Percentiles rank a stretch among this genome's conserved stretches.
Conservation (phyloP, 2,797 vertebrate species). For the Lophotriccus pileatus region DNA sequence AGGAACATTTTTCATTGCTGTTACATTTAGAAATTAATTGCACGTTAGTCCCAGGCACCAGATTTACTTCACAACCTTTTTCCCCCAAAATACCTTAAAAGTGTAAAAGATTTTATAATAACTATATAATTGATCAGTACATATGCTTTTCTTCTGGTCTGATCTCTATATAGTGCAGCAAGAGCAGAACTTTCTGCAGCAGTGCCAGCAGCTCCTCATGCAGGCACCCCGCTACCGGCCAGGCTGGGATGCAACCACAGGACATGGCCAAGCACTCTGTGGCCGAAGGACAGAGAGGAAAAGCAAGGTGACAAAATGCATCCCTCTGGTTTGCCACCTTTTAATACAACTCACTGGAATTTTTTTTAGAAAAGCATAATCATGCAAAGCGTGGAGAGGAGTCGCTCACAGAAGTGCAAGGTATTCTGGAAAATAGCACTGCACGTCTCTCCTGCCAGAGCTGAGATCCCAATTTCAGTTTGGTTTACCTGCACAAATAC, state of each 20-base stretch:
- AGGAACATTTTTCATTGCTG: neutral
- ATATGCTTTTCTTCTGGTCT: neutral
- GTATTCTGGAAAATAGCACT: neutral
- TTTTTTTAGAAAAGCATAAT: neutral
- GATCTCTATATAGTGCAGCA: neutral
- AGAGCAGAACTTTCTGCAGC: neutral
- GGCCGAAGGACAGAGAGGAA: neutral
- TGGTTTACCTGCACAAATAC: neutral
- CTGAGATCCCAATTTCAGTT: fast-evolving
- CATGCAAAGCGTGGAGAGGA: neutral
- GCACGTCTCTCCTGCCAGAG: neutral
- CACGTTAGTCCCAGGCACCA: neutral
- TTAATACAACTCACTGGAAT: neutral
- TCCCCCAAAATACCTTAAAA: neutral
- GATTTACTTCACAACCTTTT: neutral
- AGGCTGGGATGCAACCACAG: neutral
- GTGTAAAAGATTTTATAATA: neutral
- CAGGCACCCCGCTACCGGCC: neutral
- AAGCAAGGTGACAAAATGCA: neutral
- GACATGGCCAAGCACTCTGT: neutral
- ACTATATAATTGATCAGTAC: neutral
- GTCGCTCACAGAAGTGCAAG: neutral
- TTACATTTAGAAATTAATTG: neutral
- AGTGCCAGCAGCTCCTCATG: neutral
- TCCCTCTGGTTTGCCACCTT: neutral